Percentiles rank a stretch among this genome's conserved stretches.
phyloP scores from a whole-genome alignment of 2,888 invertebrate genomes.

The Alcis repandata region DNA sequence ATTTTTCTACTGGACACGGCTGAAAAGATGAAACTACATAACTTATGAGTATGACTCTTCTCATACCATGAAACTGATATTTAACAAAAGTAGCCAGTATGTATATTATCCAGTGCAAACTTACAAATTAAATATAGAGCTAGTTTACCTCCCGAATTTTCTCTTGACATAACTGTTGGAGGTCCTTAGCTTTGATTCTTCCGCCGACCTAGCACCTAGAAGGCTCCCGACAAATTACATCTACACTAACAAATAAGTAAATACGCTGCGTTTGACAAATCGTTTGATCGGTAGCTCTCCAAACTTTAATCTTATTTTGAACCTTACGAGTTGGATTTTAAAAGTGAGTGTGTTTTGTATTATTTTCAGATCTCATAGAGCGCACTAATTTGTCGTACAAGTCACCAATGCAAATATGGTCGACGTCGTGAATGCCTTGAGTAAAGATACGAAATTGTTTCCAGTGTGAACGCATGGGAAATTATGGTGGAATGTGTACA shows the following conservation, averaged over 20 bases:
- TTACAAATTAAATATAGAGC: conserved; percentile 2
- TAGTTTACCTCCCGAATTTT: conserved; percentile 3
- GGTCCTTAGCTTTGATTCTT: conserved; percentile 57
- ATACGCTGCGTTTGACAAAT: conserved; percentile 74
- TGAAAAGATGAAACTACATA: no score
- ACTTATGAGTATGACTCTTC: no score
- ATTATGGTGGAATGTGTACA: conserved; percentile 50
- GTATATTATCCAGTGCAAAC: no score
- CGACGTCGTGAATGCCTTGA: conserved; percentile 79
- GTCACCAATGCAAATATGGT: conserved; percentile 83
- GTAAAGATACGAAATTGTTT: conserved; percentile 85
- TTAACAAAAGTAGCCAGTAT: no score
- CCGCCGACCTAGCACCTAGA: conserved; percentile 68
- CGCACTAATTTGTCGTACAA: conserved; percentile 81
- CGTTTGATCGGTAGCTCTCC: conserved; percentile 67
- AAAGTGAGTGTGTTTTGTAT: conserved; percentile 52
- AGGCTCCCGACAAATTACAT: conserved; percentile 71
- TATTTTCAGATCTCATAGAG: conserved; percentile 65
- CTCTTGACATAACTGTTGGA: conserved; percentile 51
- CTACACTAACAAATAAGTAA: conserved; percentile 76
- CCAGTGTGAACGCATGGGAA: conserved; percentile 77
- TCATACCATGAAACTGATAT: no score
- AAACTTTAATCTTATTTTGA: conserved; percentile 33
- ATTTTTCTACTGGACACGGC: no score
- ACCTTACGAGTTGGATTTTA: conserved; percentile 44